Base-by-base conservation (phyloP, 2,113 vertebrate species). In the Engraulis encrasicolus region DNA sequence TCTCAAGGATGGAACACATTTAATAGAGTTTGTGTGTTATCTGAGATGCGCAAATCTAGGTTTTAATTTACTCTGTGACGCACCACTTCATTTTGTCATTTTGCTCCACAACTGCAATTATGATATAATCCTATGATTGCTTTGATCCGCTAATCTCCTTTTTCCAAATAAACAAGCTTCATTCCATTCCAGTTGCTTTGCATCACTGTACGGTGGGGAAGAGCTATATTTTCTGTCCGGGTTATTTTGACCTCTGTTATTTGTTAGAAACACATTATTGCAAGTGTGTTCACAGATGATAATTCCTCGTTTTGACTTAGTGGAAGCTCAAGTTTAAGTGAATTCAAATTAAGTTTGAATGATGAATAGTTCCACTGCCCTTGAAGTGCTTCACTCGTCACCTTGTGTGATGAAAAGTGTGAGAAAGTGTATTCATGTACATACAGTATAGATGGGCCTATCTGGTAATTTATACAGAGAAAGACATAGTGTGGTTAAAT, bases 111-210 rank as follows among this genome's bases (percentile, higher is more conserved):
- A 74, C 27, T 74, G 66, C 66, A 74, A 34, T 74, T 74, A 34
- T 74, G 66, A 74, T 74, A 34, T 66, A 17, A 74, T 74, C 66
- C 66, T 74, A 31, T 34, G 66, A 74, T 74, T 74, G 66, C 66
- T 74, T 74, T 74, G 66, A 74, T 74, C 66, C 66, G 31, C 31
- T 74, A 74, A 74, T 74, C 66, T 34, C 27, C 66, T 6, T 74
- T 6, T 74, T 2, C 27, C 66, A 74, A 74, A 74, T 36, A 74
- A 74, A 74, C 66, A 74, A 34, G 27, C 27, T 15, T 74, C 9
- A 34, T 74, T 74, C 66, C 66, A 74, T 34, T 12, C 18, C 11
- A 74, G 66, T 34, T 12, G 27, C 1, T 36, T 15, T 17, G 11
- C 27, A 34, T 23, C 15, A 5, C 27, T 36, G 27, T 14, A 6